These are phyloP conservation scores for Paradoxurus hermaphroditus DNA, from an alignment of 2,113 vertebrate genomes.

Conservation along the genomic window DNA sequence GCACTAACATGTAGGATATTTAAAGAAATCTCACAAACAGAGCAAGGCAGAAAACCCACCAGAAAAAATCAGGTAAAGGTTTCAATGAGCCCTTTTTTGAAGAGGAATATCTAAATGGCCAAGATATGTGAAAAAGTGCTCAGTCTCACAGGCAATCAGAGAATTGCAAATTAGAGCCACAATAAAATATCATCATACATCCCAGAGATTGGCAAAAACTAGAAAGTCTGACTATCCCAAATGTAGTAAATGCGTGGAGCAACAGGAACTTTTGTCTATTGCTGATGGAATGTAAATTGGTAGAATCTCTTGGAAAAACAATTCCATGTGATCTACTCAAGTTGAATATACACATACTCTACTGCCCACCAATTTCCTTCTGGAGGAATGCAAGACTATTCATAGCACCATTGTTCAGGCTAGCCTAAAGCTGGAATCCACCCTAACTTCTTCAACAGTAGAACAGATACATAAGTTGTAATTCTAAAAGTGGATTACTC, in stretches of 20 bases:
- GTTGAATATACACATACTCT: background rate
- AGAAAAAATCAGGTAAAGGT: background rate
- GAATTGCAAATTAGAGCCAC: background rate
- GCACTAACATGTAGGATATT: background rate
- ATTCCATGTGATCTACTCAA: background rate
- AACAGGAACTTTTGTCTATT: background rate
- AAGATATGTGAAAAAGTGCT: background rate
- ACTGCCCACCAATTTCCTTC: background rate
- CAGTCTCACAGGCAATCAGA: background rate
- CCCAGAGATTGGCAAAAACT: background rate
- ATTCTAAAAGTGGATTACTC: background rate
- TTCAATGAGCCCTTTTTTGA: background rate
- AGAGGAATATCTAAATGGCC: background rate
- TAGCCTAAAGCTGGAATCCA: background rate
- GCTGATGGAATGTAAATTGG: background rate
- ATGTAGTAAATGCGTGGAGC: background rate
- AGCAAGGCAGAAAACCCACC: background rate
- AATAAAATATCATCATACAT: background rate
- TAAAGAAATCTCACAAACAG: background rate
- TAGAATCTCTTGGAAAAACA: background rate
- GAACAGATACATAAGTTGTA: background rate
- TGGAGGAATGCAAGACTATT: background rate
- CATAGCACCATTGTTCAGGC: background rate
- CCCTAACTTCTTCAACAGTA: background rate
- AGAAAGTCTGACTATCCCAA: background rate